Conservation (phyloP, 2,888 invertebrate genomes). For the Drosophila prostipennis region DNA sequence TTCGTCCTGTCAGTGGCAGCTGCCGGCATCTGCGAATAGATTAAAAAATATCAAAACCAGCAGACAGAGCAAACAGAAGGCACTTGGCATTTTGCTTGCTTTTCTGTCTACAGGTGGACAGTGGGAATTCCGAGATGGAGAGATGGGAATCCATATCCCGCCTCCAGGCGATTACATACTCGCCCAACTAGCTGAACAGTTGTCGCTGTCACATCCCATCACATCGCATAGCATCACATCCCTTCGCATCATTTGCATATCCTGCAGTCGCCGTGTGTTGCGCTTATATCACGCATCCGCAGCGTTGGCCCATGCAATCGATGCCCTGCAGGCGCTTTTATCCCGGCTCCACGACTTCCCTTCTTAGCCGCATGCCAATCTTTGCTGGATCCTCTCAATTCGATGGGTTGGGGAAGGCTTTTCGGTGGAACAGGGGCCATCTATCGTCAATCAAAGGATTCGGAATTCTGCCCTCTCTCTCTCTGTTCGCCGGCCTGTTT, state of each 20-base stretch:
- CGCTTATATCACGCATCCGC: constrained; percentile 56
- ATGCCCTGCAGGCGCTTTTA: constrained; percentile 33
- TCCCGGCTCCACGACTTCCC: constrained; percentile 3
- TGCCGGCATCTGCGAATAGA: constrained; percentile 53
- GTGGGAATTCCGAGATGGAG: constrained; percentile 7
- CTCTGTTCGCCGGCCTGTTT: background rate
- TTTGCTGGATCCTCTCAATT: constrained; percentile 3
- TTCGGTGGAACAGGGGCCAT: constrained; percentile 20
- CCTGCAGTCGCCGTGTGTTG: constrained; percentile 17
- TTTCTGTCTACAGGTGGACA: constrained; percentile 58
- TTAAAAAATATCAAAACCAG: constrained; percentile 66
- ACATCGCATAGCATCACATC: constrained; percentile 1
- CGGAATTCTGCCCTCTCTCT: background rate
- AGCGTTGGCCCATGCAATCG: constrained; percentile 28
- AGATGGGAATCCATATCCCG: background rate
- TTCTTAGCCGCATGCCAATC: constrained; percentile 19
- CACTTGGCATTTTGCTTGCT: constrained; percentile 32
- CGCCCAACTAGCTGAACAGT: constrained; percentile 18
- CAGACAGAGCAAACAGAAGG: constrained; percentile 26
- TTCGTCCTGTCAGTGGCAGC: constrained; percentile 63
- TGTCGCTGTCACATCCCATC: constrained; percentile 34
- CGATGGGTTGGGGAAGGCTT: constrained; percentile 13
- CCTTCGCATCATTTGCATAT: constrained; percentile 64
- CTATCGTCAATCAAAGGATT: constrained; percentile 30
- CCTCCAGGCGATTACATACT: constrained; percentile 31